phyloP scores from a whole-genome alignment of 1,140 invertebrate genomes.

The Akabosia matsudoensis region DNA sequence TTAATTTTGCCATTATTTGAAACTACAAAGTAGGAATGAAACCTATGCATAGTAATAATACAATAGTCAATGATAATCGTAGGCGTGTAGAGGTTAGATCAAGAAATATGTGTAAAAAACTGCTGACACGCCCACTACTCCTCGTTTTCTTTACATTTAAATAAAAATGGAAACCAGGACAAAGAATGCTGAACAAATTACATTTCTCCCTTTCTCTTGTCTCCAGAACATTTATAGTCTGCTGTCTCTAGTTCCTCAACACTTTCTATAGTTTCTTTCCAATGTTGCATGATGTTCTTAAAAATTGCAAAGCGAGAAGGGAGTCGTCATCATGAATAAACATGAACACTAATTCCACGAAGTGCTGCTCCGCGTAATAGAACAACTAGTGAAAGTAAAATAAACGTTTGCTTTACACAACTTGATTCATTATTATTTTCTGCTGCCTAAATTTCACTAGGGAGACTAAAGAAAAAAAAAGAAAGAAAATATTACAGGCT shows the following conservation, averaged over 20 bases:
- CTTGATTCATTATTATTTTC: constrained; percentile 18
- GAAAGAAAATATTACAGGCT: neutral
- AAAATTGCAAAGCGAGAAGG: neutral
- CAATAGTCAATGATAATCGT: neutral
- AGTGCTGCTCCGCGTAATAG: too few species aligned
- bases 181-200: neutral
- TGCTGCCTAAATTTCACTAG: neutral
- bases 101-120: neutral
- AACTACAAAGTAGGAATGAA: neutral
- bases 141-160: neutral
- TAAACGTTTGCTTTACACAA: neutral
- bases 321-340: neutral
- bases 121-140: neutral
- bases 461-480: neutral
- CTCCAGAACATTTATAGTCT: neutral
- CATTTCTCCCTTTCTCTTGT: neutral
- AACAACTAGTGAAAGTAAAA: neutral
- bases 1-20: neutral
- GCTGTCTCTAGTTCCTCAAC: neutral
- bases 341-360: constrained; percentile 5
- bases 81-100: neutral
- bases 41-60: too few species aligned
- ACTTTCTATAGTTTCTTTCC: too few species aligned
- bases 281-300: neutral
- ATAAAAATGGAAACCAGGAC: neutral